Evolutionary conservation across 2,797 vertebrate species (phyloP).

Genomic region (Clarias platycephalus): DNA sequence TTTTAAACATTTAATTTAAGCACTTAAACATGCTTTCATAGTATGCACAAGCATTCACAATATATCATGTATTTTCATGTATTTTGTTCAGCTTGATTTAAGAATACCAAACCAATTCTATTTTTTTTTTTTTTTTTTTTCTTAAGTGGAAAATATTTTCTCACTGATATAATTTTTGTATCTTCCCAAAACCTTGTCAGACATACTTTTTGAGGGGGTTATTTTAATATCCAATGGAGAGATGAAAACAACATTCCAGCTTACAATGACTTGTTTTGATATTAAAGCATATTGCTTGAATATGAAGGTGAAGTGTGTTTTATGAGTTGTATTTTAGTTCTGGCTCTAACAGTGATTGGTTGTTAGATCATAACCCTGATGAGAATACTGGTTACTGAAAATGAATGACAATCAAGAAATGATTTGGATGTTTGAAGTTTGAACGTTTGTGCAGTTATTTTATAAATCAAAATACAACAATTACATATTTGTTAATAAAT

Average conservation of each 20-base stretch:
- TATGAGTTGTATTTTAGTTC: conserved; percentile 6
- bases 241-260: conserved; percentile 47
- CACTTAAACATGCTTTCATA: conserved; percentile 22
- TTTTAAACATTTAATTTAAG: conserved; percentile 6
- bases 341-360: not conserved
- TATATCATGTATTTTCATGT: not conserved
- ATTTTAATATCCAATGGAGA: conserved; percentile 45
- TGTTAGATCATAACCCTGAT: not conserved
- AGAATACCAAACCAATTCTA: not conserved
- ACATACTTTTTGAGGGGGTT: conserved; percentile 22
- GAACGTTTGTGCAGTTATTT: not conserved
- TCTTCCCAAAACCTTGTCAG: conserved; percentile 12
- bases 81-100: conserved; percentile 11
- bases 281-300: conserved; percentile 49
- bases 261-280: conserved; percentile 47
- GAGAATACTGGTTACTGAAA: not conserved
- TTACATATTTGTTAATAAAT: not conserved
- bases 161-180: conserved; percentile 24
- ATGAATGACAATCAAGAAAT: not conserved
- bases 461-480: not conserved
- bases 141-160: conserved; percentile 38
- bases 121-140: conserved; percentile 24
- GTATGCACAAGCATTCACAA: conserved; percentile 21
- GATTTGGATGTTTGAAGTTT: not conserved
- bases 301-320: conserved; percentile 27